Conservation (phyloP, 2,797 vertebrate species). For the Salarias fasciatus region DNA sequence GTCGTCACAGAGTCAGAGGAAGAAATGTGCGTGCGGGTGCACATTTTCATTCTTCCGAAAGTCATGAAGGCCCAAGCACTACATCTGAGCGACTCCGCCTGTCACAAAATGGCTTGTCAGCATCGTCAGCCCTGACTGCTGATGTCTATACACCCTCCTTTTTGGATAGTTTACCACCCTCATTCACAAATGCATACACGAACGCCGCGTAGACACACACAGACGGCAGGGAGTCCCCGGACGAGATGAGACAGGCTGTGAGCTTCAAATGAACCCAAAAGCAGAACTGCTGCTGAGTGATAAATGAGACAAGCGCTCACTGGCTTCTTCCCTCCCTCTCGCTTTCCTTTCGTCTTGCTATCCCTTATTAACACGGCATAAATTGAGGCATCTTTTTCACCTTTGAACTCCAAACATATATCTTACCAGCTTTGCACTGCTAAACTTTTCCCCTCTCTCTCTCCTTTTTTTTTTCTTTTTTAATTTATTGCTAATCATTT, state of each 20-base stretch:
- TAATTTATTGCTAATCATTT: constrained; percentile 18
- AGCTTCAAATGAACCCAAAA: constrained; percentile 73
- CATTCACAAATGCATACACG: constrained; percentile 3
- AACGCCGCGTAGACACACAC: constrained; percentile 20
- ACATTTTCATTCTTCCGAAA: constrained; percentile 21
- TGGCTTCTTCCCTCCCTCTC: constrained; percentile 32
- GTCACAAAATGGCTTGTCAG: constrained; percentile 47
- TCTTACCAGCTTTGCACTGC: constrained; percentile 34
- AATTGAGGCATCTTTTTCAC: constrained; percentile 62
- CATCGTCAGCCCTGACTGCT: constrained; percentile 38
- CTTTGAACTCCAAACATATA: constrained; percentile 35
- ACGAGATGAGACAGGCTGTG: constrained; percentile 65
- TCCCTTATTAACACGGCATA: constrained; percentile 66
- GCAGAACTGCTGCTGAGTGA: constrained; percentile 72
- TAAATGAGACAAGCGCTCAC: constrained; percentile 74
- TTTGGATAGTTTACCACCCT: not conserved
- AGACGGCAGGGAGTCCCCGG: constrained; percentile 55
- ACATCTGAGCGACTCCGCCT: constrained; percentile 43
- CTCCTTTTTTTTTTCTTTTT: too few relatives aligned
- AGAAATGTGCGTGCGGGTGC: not conserved
- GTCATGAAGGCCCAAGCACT: constrained; percentile 48
- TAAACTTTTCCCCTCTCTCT: constrained; percentile 28
- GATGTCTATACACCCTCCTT: constrained; percentile 23
- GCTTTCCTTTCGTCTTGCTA: constrained; percentile 41
- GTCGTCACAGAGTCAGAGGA: constrained; percentile 7